Base-by-base conservation (phyloP, 2,113 vertebrate genomes). In the Seriola aureovittata region DNA sequence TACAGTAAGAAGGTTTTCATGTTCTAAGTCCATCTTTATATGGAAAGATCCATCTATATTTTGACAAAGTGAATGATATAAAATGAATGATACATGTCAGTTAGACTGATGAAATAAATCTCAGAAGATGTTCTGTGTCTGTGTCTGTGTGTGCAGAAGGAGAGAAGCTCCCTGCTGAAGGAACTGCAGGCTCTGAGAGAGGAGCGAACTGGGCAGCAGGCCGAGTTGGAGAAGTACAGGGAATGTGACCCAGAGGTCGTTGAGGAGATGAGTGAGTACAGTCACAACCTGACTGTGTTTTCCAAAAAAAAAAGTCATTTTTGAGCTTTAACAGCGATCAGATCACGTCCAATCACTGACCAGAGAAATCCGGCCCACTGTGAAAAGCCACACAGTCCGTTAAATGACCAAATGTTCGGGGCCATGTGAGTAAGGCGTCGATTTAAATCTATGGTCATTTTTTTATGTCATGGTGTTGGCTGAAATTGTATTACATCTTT, bases 201-300 rank as follows among this genome's bases (percentile, higher is more conserved):
- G 65, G 92, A 97, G 84, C 94, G 88, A 44, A 92, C 94, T 21
- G 93, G 95, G 69, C 93, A 98, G 12, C 95, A 94, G 86, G 78
- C 95, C 11, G 96, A 99, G 84, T 59, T 99, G 91, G 97, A 98
- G 71, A 97, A 97, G 85, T 97, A 98, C 90, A 95, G 92, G 88
- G 97, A 98, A 73, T 99, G 97, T 89, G 98, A 99, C 89, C 98
- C 98, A 1, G 96, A 97, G 11, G 96, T 99, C 2, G 55, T 99
- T 10, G 94, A 98, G 89, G 96, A 98, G 89, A 97, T 97, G 75
- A 96, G 98, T 99, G 95, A 98, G 98, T 99, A 84, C 64, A 72
- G n/a, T 50, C 46, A 14, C 57, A 46, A 34, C 36, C 8, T 29
- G 9, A 4, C n/a, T 3, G 36, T 2, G n/a, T 9, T 11, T 2